Conservation (phyloP, 2,888 invertebrate genomes). For the Agriopis marginaria region DNA sequence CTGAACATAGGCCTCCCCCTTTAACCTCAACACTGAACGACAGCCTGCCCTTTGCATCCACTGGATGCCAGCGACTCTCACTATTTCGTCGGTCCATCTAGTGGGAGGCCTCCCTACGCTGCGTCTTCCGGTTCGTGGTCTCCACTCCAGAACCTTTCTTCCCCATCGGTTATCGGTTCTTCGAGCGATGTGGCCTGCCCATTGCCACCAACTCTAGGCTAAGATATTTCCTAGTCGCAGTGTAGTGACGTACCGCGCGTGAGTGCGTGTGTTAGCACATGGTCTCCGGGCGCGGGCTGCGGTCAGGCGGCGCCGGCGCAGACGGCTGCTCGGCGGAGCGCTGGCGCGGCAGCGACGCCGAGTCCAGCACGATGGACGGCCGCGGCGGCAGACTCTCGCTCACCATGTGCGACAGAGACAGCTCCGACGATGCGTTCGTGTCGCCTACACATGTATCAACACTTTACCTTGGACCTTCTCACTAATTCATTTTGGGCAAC, state of each 20-base stretch:
- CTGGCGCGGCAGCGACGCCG: slow-evolving; percentile 81
- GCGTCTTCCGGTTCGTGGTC: too few relatives aligned
- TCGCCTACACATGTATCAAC: slow-evolving; percentile 65
- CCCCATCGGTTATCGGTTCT: too few relatives aligned
- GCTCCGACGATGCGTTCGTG: slow-evolving; percentile 82
- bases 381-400: slow-evolving; percentile 82
- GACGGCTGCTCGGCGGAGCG: slow-evolving; percentile 75
- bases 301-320: slow-evolving; percentile 66
- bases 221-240: not conserved
- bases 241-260: slow-evolving; percentile 16
- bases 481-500: not conserved
- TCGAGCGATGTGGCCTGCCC: too few relatives aligned
- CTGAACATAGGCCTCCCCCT: too few relatives aligned
- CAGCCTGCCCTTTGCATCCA: too few relatives aligned
- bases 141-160: too few relatives aligned
- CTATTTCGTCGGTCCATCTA: too few relatives aligned
- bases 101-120: too few relatives aligned
- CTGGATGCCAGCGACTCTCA: too few relatives aligned
- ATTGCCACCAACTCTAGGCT: too few relatives aligned
- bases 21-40: too few relatives aligned
- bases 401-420: slow-evolving; percentile 83
- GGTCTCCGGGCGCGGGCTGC: slow-evolving; percentile 73
- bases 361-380: slow-evolving; percentile 82
- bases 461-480: not conserved
- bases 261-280: slow-evolving; percentile 68